Base-by-base conservation (phyloP, 2,113 vertebrate genomes). In the Anthoscopus minutus region DNA sequence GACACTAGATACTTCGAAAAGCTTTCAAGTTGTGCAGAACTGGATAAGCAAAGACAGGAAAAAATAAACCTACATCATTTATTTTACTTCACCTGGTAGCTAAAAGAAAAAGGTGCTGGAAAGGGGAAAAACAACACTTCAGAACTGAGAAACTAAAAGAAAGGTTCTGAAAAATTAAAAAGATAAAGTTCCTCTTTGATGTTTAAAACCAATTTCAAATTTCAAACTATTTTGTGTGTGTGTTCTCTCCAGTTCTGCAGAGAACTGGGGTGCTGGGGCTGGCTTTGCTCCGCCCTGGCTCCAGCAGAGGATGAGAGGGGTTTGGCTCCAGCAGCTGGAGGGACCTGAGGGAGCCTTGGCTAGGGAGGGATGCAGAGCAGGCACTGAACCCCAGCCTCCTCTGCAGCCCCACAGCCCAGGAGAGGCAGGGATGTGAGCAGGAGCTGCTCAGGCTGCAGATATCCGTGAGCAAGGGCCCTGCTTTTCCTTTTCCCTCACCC, bases 11-110 rank as follows among this genome's bases (percentile, higher is more conserved):
- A 71, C 86, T 93, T 91, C 93, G 94, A 96, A 94, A 95, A 74
- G 77, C 95, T 95, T 97, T 96, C 94, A 96, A 94, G 92, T 93
- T 92, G 79, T 91, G 45, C 81, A 95, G 89, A 84, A 81, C 67
- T 61, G 77, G 73, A 74, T 92, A 92, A 92, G 92, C 77, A 95
- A 94, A 95, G 88, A 88, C 94, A 95, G 28, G 53, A 76, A 88
- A 89, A 91, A 94, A 91, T 60, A 96, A 93, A 91, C 80, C 88
- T 67, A 87, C 91, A 93, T 95, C 48, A 76, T 93, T 96, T 94
- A 91, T 93, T 94, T 95, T 72, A 81, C 61, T 79, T 92, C 65
- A 78, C 81, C 33, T 56, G 69, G 89, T 45, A 92, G 86, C 89
- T 93, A 84, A 93, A 94, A 92, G 80, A 50, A 83, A 94, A 93